These are phyloP conservation scores for Morinoia aosen DNA, from an alignment of 2,888 invertebrate species.

Conservation along the genomic window DNA sequence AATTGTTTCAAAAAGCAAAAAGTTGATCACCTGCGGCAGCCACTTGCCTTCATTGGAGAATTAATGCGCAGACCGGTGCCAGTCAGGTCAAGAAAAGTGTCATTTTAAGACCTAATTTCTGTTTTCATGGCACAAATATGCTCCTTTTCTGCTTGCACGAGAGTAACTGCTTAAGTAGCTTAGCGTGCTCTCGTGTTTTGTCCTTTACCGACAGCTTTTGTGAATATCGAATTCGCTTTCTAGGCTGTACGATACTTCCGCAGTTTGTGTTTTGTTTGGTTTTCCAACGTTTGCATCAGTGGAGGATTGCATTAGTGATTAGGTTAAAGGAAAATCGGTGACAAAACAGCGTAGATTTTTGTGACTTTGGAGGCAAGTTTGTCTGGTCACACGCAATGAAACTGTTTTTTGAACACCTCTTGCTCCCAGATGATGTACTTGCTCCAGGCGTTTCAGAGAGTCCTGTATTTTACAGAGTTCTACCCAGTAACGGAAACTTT, in stretches of 20 bases:
- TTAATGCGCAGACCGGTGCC: background rate
- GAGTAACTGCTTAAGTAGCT: background rate
- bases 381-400: background rate
- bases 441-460: too few relatives aligned
- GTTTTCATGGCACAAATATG: background rate
- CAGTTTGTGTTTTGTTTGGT: background rate
- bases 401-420: background rate
- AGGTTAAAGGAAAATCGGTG: background rate
- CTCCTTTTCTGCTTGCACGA: background rate
- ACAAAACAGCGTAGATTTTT: background rate
- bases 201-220: background rate
- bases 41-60: background rate
- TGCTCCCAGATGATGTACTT: background rate
- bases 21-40: background rate
- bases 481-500: too few relatives aligned
- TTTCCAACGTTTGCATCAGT: background rate
- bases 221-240: background rate
- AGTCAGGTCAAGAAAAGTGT: background rate
- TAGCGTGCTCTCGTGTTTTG: background rate
- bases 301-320: background rate
- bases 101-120: background rate
- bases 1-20: background rate
- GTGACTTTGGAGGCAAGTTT: background rate
- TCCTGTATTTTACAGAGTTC: too few relatives aligned
- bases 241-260: background rate